A percentile compares a stretch with the other conserved stretches of the same genome.
Conservation (phyloP, 1,140 invertebrate species). For the Lanistes nyassanus region DNA sequence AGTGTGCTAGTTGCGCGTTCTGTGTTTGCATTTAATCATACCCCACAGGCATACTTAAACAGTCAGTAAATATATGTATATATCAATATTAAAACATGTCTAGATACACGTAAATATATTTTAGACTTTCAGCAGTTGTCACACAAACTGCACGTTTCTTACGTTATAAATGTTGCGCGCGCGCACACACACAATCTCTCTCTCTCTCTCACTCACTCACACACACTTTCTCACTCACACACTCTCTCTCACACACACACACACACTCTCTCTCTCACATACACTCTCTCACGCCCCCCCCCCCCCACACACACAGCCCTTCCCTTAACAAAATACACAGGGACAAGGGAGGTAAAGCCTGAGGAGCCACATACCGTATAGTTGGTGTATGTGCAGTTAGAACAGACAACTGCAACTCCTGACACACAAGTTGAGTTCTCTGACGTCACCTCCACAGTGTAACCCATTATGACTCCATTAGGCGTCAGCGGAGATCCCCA, state of each 20-base stretch:
- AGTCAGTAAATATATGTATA: not conserved
- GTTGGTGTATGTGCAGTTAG: no score
- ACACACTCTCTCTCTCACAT: constrained; percentile 8
- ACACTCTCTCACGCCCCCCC: constrained; percentile 10
- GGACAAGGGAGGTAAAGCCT: not conserved
- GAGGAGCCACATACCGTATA: not conserved
- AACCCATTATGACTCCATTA: no score
- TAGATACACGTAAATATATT: not conserved
- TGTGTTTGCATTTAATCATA: not conserved
- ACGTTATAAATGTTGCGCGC: not conserved
- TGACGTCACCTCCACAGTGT: no score
- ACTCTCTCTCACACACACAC: constrained; percentile 15
- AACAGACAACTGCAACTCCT: no score
- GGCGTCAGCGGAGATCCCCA: no score
- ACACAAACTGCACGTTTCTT: no score
- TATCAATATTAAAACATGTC: not conserved
- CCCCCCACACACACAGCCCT: not conserved
- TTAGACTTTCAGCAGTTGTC: not conserved
- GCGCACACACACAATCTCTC: not conserved
- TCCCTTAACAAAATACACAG: not conserved
- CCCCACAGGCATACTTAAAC: not conserved
- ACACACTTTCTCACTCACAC: constrained; percentile 14
- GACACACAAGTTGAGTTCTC: no score
- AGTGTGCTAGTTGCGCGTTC: not conserved
- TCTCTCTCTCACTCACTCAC: not conserved